Evolutionary conservation across 2,888 invertebrate genomes (phyloP), one percentile per base, ranked within the genome.

Genomic region (Drosophila hamatofila): DNA sequence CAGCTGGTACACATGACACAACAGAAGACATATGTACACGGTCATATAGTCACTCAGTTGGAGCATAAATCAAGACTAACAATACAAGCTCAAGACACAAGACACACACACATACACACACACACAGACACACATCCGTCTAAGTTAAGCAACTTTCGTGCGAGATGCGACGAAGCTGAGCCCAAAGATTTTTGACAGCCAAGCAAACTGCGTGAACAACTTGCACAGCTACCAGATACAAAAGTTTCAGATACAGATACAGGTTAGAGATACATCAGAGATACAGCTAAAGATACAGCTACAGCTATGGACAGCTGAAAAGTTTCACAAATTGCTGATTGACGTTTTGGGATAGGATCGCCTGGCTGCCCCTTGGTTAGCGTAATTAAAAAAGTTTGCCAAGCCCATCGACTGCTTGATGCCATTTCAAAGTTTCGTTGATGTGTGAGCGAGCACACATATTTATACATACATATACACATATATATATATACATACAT

Each of bases 321-420:
- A 81, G 63, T 89, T 86, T 75, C 37, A 23, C 64, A 56, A 74
- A 48, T 75, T 68, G 59, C 68, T 80, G 90, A 90, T 90, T 86
- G 86, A 90, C 86, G 72, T 72, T 76, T 65, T 59, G 57, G 46
- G 21, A 51, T 37, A 23, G 37, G 7, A 46, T 44, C 44, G 51
- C 33, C 16, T 69, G 78, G 73, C 75, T 76, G 62, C 30, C 30
- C 59, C 58, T 72, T 18, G 41, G 39, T 41, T 44, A 71, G 69
- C 72, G 84, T 90, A 86, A 90, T 90, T 86, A 86, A 83, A 86
- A 86, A 86, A 90, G 76, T 86, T 86, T 90, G 16, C 33, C 71
- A 67, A 70, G 60, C 58, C 42, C 33, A 57, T 54, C 35, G 70
- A 58, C 60, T 72, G 64, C 35, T 65, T 56, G 59, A 80, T 69